A percentile compares a stretch with the other conserved stretches of the same genome.
Conservation (phyloP, 1,140 invertebrate species). For the Tetraneura akinire region DNA sequence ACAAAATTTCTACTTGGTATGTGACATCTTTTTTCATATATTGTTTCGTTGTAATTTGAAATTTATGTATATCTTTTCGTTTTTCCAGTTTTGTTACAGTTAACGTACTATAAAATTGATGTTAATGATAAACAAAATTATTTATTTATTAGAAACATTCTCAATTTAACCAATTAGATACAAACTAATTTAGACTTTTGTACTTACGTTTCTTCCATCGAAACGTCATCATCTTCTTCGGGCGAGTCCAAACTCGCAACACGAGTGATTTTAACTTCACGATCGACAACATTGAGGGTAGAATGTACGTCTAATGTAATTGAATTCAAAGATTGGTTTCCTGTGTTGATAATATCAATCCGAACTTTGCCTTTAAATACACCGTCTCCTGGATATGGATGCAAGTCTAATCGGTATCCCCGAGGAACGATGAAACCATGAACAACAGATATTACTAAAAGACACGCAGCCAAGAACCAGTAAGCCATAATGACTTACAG, state of each 20-base stretch:
- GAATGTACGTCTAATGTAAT: conserved; percentile 54
- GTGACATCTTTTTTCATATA: conserved; percentile 55
- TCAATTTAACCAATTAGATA: not conserved
- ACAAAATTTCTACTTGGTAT: conserved; percentile 56
- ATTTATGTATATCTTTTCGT: conserved; percentile 50
- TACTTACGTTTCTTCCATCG: conserved; percentile 55
- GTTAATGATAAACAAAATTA: not conserved
- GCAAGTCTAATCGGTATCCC: conserved; percentile 55
- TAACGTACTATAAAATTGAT: conserved; percentile 47
- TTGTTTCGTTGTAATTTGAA: conserved; percentile 53
- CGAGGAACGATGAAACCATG: conserved; percentile 51
- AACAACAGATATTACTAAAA: not conserved
- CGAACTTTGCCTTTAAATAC: conserved; percentile 55
- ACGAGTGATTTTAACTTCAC: conserved; percentile 54
- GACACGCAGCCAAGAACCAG: conserved; percentile 26
- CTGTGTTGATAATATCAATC: conserved; percentile 31
- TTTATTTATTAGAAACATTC: no score
- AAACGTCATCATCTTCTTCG: conserved; percentile 53
- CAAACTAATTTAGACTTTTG: no score
- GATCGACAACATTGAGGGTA: conserved; percentile 53
- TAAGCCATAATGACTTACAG: conserved; percentile 8
- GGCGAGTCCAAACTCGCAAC: conserved; percentile 55
- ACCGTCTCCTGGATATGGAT: conserved; percentile 54
- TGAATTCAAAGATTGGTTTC: conserved; percentile 49
- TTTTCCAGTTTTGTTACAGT: conserved; percentile 53